A percentile compares a stretch with the other conserved stretches of the same genome.
phyloP scores from a whole-genome alignment of 2,113 vertebrate species.

The Gavia stellata region DNA sequence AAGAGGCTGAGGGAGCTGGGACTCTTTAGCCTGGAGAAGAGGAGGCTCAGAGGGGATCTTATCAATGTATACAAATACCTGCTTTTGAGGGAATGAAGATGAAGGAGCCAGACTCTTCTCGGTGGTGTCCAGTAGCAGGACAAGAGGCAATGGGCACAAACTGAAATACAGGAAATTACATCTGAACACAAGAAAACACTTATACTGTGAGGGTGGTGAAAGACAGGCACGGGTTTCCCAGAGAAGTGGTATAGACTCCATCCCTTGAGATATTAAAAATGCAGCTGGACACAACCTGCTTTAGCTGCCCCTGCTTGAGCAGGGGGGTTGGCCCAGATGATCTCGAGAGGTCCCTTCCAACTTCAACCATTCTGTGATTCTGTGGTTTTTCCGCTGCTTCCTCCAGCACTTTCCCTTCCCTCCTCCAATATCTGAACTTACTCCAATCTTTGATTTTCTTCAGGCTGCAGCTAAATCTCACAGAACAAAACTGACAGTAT shows the following conservation, averaged over 20 bases:
- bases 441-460: background rate
- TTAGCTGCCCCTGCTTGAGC: background rate
- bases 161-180: background rate
- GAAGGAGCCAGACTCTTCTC: background rate
- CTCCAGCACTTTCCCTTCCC: background rate
- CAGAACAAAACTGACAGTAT: background rate
- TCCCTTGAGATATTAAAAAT: background rate
- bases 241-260: background rate
- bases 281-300: background rate
- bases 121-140: background rate
- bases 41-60: fast-evolving
- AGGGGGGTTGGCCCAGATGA: background rate
- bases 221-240: background rate
- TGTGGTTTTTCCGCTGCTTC: background rate
- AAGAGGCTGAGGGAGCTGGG: background rate
- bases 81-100: background rate
- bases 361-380: background rate
- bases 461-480: background rate
- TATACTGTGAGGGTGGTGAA: background rate
- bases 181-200: background rate
- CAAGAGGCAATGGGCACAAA: background rate
- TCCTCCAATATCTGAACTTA: background rate
- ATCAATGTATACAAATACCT: background rate
- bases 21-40: background rate
- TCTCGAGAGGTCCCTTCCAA: background rate